Conservation (phyloP, 2,797 vertebrate genomes). For the Poeciliopsis turneri region DNA sequence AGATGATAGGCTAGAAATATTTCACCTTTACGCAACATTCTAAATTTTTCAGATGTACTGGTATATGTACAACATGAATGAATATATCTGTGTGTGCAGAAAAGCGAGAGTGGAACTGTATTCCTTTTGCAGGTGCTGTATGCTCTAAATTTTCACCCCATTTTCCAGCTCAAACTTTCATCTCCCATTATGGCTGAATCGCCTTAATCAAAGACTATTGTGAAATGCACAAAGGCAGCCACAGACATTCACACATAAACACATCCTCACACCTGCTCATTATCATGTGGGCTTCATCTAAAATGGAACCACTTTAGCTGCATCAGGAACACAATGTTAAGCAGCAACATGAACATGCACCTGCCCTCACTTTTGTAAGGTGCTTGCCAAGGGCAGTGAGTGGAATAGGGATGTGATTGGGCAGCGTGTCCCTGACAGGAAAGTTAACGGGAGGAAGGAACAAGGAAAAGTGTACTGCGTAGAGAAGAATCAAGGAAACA, state of each 20-base stretch:
- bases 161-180: slow-evolving; percentile 16
- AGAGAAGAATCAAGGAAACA: background rate
- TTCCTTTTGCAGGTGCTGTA: slow-evolving; percentile 2
- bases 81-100: background rate
- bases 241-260: slow-evolving; percentile 44
- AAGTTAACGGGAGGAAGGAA: background rate
- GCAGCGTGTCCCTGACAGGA: slow-evolving; percentile 39
- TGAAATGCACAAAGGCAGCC: slow-evolving; percentile 62
- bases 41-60: too few species aligned
- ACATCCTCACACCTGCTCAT: slow-evolving; percentile 65
- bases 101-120: background rate
- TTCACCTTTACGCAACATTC: too few species aligned
- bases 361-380: slow-evolving; percentile 27
- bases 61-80: background rate
- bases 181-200: slow-evolving; percentile 47
- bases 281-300: slow-evolving; percentile 60
- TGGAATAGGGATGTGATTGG: slow-evolving; percentile 53
- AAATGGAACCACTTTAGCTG: slow-evolving; percentile 48
- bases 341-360: slow-evolving; percentile 25
- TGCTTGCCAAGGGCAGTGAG: slow-evolving; percentile 39
- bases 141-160: slow-evolving; percentile 16
- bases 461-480: background rate
- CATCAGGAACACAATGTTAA: slow-evolving; percentile 48
- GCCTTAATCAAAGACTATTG: slow-evolving; percentile 76
- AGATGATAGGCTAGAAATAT: too few species aligned